Conservation (phyloP, 2,113 vertebrate species). For the Pteruthius melanotis region DNA sequence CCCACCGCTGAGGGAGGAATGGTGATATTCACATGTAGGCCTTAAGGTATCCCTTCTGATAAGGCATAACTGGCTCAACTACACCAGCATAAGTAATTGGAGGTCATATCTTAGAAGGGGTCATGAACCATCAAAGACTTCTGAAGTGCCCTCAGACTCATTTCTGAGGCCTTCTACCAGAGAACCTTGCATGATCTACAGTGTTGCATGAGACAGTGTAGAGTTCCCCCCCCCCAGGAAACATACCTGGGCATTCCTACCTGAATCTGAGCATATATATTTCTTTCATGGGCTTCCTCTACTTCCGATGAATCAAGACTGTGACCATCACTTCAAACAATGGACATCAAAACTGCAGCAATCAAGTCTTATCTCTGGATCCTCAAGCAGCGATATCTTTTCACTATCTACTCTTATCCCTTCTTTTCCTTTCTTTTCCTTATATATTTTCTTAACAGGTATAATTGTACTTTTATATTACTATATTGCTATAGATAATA, state of each 20-base stretch:
- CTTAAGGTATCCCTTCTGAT: neutral
- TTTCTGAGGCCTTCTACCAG: neutral
- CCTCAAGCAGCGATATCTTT: neutral
- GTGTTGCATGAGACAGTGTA: neutral
- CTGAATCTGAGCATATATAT: neutral
- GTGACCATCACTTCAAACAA: neutral
- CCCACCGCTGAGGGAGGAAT: neutral
- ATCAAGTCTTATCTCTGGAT: neutral
- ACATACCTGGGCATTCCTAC: neutral
- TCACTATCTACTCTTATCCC: neutral
- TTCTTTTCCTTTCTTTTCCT: neutral
- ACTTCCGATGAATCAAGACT: accelerated
- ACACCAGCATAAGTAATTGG: neutral
- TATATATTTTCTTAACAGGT: neutral
- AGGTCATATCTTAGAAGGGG: neutral
- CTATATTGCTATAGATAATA: neutral
- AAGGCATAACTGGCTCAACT: neutral
- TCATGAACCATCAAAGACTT: neutral
- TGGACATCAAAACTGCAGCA: neutral
- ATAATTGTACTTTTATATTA: neutral
- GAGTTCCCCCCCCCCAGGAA: too few species aligned
- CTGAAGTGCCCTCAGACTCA: neutral
- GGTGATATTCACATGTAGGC: too few species aligned
- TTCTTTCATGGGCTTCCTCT: neutral
- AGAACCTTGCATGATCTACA: neutral